Evolutionary conservation across 2,888 invertebrate genomes (phyloP).

Genomic region (Acrobasis suavella): DNA sequence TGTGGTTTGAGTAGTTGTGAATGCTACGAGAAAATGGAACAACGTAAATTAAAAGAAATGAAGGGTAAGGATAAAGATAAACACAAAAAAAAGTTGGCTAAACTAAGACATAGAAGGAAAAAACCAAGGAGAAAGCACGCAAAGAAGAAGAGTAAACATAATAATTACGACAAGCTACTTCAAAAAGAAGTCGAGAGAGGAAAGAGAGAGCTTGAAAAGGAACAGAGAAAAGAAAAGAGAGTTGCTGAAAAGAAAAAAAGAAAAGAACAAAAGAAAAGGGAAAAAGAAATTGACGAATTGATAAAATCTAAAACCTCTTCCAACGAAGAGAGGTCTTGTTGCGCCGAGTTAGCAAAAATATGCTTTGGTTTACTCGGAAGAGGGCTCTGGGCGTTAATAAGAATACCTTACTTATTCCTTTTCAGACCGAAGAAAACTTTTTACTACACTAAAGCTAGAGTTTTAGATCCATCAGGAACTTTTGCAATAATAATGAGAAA

Average conservation of each 20-base stretch:
- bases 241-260: constrained; percentile 18
- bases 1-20: background rate
- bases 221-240: constrained; percentile 22
- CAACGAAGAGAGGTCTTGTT: constrained; percentile 39
- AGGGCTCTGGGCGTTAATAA: constrained; percentile 28
- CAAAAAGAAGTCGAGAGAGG: constrained; percentile 22
- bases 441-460: constrained; percentile 36
- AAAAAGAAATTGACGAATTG: constrained; percentile 30
- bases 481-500: constrained; percentile 33
- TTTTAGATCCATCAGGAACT: constrained; percentile 39
- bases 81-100: constrained; percentile 1
- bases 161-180: constrained; percentile 11
- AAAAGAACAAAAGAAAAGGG: constrained; percentile 32
- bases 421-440: constrained; percentile 41
- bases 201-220: constrained; percentile 23
- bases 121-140: background rate
- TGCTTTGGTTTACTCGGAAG: constrained; percentile 34
- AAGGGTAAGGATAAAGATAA: constrained; percentile 16
- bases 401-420: constrained; percentile 34
- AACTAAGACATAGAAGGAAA: constrained; percentile 8
- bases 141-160: constrained; percentile 15
- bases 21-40: constrained; percentile 21
- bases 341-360: constrained; percentile 41
- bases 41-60: constrained; percentile 18
- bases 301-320: constrained; percentile 36